Base-by-base conservation (phyloP, 2,888 invertebrate species). In the Agonopterix subpropinquella region DNA sequence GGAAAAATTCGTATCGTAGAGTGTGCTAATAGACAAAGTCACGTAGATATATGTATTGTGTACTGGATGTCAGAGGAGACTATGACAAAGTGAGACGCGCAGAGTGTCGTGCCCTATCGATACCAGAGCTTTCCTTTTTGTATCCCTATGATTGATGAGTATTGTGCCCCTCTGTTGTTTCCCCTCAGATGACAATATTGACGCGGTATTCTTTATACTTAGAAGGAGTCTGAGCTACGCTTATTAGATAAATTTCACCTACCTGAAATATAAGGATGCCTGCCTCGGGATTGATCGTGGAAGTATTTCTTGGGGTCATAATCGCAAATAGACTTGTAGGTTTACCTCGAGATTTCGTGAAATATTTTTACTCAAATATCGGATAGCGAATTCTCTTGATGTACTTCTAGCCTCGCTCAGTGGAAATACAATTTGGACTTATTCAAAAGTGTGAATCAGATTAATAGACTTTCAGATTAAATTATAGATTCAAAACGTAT, bases 91-190 rank as follows among this genome's bases (percentile, higher is more conserved):
- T 73, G 70, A 63, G 63, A 57, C 54, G 64, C 58, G 65, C 61
- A 61, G 63, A 62, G 59, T 65, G 68, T 63, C 73, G 71, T 73
- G 76, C 74, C 69, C 75, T 78, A 78, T 80, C 76, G 70, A 67
- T 70, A 62, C 63, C 65, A 56, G 54, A 51, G 64, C 61, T 67
- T 70, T 67, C 69, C 70, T 81, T 81, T 84, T 82, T 82, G 77
- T 80, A 70, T 69, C 61, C 54, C 51, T 52, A 69, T 76, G 80
- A 85, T 85, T 80, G 84, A 84, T 85, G 75, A 69, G 59, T 63
- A 60, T 63, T 65, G 63, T 57, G 65, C 62, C 62, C 54, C 63
- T 55, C 58, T 43, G 37, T 54, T 67, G 68, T 60, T 61, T 61
- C 64, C 58, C 50, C 62, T 65, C 64, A 57, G 64, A 63, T 70